phyloP scores from a whole-genome alignment of 2,113 vertebrate genomes.

The Hypocryptadius cinnamomeus region DNA sequence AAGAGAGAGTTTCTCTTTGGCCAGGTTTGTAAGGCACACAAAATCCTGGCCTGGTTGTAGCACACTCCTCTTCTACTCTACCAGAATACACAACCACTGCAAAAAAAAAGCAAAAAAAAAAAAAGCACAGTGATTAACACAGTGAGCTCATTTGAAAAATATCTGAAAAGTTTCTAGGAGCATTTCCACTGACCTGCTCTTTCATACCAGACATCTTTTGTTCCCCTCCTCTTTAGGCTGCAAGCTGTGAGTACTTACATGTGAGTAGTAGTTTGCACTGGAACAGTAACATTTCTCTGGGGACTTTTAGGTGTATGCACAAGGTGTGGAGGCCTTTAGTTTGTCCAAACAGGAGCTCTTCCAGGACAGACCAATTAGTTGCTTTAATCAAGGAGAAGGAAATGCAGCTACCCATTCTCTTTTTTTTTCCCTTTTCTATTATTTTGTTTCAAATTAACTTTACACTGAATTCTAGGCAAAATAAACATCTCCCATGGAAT shows the following conservation, averaged over 20 bases:
- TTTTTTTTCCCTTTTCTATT: neutral
- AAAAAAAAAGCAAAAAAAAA: too few relatives aligned
- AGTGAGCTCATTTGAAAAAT: constrained; percentile 20
- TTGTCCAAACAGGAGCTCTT: neutral
- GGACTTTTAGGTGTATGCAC: neutral
- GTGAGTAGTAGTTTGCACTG: neutral
- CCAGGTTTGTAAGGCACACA: neutral
- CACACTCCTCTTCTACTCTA: neutral
- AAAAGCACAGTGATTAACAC: neutral
- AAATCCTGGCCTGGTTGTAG: neutral
- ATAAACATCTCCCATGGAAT: neutral
- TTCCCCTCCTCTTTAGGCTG: neutral
- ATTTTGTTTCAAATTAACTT: neutral
- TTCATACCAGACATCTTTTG: constrained; percentile 42
- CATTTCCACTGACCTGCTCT: constrained; percentile 9
- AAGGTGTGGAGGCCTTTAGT: neutral
- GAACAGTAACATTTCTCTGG: neutral
- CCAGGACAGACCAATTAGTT: neutral
- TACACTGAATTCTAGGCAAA: neutral
- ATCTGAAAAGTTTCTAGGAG: constrained; percentile 27
- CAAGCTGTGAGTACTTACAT: neutral
- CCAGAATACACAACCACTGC: neutral
- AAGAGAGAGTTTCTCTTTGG: neutral
- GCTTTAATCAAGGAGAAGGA: neutral
- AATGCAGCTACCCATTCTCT: neutral